Evolutionary conservation across 2,113 vertebrate species (phyloP), one percentile per base, ranked within the genome.

Genomic region (Engystomops pustulosus): DNA sequence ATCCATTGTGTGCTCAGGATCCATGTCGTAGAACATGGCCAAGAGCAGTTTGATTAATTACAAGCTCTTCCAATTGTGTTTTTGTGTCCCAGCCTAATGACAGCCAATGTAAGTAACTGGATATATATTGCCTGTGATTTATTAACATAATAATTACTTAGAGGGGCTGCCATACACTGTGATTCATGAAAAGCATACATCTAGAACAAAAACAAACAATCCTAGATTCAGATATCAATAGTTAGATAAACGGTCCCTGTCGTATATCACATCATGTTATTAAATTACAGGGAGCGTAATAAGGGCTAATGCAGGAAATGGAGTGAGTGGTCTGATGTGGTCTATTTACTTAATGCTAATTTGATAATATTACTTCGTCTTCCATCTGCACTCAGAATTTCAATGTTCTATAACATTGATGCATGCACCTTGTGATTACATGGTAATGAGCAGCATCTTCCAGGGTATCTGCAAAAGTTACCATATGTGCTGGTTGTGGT

Each of bases 271-370:
- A 78, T 85, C 23, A 79, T 70, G 34, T 79, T 69, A 85, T 85
- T 44, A 44, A 85, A 85, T 85, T 85, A 85, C 7, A 14, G 27
- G 41, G 20, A 69, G 47, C 11, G 17, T 85, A 85, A 79, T 47
- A 68, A 12, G 18, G 49, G 60, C 75, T 85, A 70, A 78, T 79
- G 72, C 62, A 79, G 75, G 74, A 85, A 85, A 85, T 44, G 60
- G 62, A 70, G 74, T 44, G 25, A 51, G 49, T 55, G 62, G n/a
- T 58, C 68, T 78, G 83, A 78, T 34, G 47, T 85, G 62, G 47
- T 79, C 41, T 27, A 78, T 79, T 55, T 79, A 70, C 34, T 85
- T 68, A 85, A 32, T 44, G 65, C 27, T 85, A 70, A 85, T 70
- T 85, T 49, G 23, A 69, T 68, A 23, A 44, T 69, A 67, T 36